phyloP scores from a whole-genome alignment of 2,888 invertebrate genomes.

The Dioctria linearis region DNA sequence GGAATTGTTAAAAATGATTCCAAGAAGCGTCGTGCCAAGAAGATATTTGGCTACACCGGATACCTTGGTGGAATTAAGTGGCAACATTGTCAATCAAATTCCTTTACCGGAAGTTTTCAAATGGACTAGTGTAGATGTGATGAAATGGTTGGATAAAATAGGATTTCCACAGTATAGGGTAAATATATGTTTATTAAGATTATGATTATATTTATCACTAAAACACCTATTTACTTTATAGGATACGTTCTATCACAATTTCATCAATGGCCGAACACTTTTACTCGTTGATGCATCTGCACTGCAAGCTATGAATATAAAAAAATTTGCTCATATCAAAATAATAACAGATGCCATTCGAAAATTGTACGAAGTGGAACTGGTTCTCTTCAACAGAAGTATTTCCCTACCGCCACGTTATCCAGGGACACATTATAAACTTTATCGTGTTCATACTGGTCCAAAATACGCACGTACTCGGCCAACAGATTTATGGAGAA shows the following conservation, averaged over 20 bases:
- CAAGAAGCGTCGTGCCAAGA: constrained; percentile 61
- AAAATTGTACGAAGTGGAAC: constrained; percentile 70
- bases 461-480: constrained; percentile 71
- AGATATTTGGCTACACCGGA: constrained; percentile 69
- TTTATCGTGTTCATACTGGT: constrained; percentile 73
- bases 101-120: constrained; percentile 70
- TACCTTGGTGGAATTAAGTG: constrained; percentile 69
- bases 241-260: constrained; percentile 71
- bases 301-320: constrained; percentile 72
- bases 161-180: constrained; percentile 74
- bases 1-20: constrained; percentile 64
- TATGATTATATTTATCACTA: background rate
- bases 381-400: constrained; percentile 70
- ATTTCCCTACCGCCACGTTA: constrained; percentile 71
- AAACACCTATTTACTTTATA: constrained; percentile 57
- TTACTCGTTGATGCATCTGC: constrained; percentile 72
- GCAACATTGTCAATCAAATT: constrained; percentile 69
- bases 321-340: constrained; percentile 71
- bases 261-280: constrained; percentile 72
- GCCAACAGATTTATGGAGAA: constrained; percentile 72
- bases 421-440: constrained; percentile 72
- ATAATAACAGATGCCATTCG: constrained; percentile 68
- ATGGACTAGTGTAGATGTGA: constrained; percentile 72
- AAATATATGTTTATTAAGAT: constrained; percentile 33
- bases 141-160: constrained; percentile 72